phyloP scores from a whole-genome alignment of 2,113 vertebrate genomes.

The Verasper variegatus region DNA sequence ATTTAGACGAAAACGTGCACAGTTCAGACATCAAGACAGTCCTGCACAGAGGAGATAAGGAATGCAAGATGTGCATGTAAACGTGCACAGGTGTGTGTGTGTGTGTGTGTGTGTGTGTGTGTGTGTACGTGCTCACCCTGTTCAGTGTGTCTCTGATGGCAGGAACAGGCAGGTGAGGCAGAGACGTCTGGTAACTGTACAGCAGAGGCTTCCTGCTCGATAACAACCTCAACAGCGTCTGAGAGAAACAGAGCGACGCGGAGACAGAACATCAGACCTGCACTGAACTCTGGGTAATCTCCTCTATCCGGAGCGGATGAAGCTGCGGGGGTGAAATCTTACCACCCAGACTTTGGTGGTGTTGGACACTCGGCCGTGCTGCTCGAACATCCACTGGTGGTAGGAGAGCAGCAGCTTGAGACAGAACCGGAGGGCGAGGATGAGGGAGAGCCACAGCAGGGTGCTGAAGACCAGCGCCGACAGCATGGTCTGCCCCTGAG shows the following conservation, averaged over 20 bases:
- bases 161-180: slow-evolving; percentile 89
- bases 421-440: slow-evolving; percentile 86
- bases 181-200: slow-evolving; percentile 89
- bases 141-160: slow-evolving; percentile 83
- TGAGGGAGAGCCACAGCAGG: slow-evolving; percentile 87
- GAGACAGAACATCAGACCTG: background rate
- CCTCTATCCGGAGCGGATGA: no score
- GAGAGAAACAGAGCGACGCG: background rate
- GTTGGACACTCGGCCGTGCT: slow-evolving; percentile 84
- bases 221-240: slow-evolving; percentile 87
- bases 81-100: background rate
- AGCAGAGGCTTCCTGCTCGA: slow-evolving; percentile 87
- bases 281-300: no score
- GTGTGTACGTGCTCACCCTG: slow-evolving; percentile 77
- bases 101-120: background rate
- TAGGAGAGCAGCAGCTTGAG: slow-evolving; percentile 89
- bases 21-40: background rate
- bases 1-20: background rate
- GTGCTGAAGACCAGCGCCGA: slow-evolving; percentile 88
- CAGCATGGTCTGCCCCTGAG: slow-evolving; percentile 82
- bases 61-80: no score
- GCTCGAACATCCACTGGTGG: slow-evolving; percentile 90
- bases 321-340: slow-evolving; percentile 1
- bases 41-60: no score
- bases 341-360: slow-evolving; percentile 92